A percentile compares a stretch with the other conserved stretches of the same genome.
Evolutionary conservation across 2,113 vertebrate species (phyloP).

Genomic region (Nycticryphes semicollaris): DNA sequence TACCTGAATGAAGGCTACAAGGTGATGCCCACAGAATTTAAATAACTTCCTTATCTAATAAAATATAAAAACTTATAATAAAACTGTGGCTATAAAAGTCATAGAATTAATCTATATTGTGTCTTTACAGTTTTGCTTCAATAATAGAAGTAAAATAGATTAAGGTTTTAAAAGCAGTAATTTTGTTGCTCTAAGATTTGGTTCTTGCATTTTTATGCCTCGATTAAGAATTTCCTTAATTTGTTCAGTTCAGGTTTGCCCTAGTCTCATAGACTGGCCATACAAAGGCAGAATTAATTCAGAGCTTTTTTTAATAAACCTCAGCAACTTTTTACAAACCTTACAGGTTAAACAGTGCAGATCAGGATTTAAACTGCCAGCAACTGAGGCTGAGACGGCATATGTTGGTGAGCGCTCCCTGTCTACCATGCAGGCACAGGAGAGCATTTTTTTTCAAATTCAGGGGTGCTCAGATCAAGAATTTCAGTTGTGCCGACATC

Average conservation of each 20-base stretch:
- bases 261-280: neutral
- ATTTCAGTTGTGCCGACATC: neutral
- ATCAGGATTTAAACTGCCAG: neutral
- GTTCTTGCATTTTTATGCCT: conserved; percentile 44
- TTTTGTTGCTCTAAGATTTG: conserved; percentile 57
- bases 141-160: conserved; percentile 64
- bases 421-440: neutral
- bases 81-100: conserved; percentile 53
- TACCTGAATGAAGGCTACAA: conserved; percentile 16
- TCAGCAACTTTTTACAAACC: neutral
- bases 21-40: conserved; percentile 39
- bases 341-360: neutral
- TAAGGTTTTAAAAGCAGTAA: conserved; percentile 59
- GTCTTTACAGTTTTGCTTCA: conserved; percentile 58
- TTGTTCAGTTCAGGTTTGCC: neutral
- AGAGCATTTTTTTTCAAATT: neutral
- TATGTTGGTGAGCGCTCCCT: neutral
- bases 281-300: conserved; percentile 25
- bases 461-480: neutral
- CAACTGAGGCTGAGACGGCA: neutral
- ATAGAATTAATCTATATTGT: conserved; percentile 63
- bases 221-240: conserved; percentile 29
- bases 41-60: conserved; percentile 62
- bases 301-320: neutral
- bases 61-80: conserved; percentile 59